Conservation (phyloP, 2,888 invertebrate species). For the Drosophila atripex region DNA sequence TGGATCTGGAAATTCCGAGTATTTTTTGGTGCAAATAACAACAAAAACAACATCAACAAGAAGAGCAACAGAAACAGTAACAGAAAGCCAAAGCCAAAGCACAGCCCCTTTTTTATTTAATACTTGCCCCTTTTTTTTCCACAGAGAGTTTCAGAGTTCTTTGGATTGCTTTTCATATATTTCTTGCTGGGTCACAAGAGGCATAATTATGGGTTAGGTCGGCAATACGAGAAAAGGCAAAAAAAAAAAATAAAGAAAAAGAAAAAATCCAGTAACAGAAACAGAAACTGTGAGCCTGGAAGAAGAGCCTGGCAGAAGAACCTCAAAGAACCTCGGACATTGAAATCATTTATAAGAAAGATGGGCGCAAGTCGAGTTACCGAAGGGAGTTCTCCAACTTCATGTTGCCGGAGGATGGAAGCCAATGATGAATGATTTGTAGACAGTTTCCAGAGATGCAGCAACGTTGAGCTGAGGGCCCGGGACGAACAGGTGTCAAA, state of each 20-base stretch:
- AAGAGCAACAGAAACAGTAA: neutral
- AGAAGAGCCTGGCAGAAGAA: constrained; percentile 11
- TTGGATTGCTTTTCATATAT: constrained; percentile 28
- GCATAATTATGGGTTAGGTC: constrained; percentile 79
- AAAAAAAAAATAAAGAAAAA: constrained; percentile 19
- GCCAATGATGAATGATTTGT: constrained; percentile 80
- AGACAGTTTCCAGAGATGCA: constrained; percentile 56
- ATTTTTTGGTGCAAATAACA: constrained; percentile 50
- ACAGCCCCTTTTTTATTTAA: constrained; percentile 49
- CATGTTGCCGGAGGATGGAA: constrained; percentile 47
- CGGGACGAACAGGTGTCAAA: constrained; percentile 79
- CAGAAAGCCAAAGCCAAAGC: constrained; percentile 27
- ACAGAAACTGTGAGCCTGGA: constrained; percentile 22
- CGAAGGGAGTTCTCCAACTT: constrained; percentile 43
- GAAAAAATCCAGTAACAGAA: constrained; percentile 36
- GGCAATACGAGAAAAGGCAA: constrained; percentile 31
- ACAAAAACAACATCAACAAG: neutral
- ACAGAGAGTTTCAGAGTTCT: neutral
- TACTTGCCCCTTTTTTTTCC: constrained; percentile 37
- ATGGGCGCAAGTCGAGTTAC: constrained; percentile 53
- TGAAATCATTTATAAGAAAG: constrained; percentile 74
- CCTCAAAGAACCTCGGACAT: constrained; percentile 30
- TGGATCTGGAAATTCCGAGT: constrained; percentile 54
- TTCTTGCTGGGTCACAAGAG: constrained; percentile 64
- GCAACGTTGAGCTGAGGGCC: neutral